Conservation (phyloP, 2,888 invertebrate species). For the Leptura quadrifasciata region DNA sequence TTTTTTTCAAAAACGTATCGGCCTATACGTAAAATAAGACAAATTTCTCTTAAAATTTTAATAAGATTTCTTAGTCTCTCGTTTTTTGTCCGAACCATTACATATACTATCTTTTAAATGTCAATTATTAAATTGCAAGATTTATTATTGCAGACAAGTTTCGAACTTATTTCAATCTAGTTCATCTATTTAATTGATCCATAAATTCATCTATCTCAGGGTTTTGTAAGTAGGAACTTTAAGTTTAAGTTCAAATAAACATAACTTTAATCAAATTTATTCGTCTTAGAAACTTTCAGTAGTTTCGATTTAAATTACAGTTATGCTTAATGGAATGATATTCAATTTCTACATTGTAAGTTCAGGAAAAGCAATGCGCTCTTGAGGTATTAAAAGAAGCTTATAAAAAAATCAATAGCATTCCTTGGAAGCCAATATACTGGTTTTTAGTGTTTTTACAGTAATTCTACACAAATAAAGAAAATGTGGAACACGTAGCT, state of each 20-base stretch:
- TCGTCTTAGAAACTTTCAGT: not conserved
- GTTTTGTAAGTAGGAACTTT: not conserved
- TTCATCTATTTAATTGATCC: not conserved
- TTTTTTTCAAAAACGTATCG: too few species aligned
- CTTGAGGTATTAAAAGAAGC: not conserved
- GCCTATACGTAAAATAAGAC: too few species aligned
- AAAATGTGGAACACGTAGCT: slow-evolving; percentile 12
- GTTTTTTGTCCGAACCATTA: too few species aligned
- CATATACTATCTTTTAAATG: too few species aligned
- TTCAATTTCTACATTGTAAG: not conserved
- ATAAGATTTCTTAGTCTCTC: too few species aligned
- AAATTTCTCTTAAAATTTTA: too few species aligned
- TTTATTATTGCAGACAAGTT: not conserved
- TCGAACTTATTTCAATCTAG: not conserved
- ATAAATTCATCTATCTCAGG: not conserved
- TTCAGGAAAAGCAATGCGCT: not conserved
- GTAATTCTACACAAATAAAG: slow-evolving; percentile 6
- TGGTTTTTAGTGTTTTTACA: not conserved
- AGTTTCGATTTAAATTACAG: not conserved
- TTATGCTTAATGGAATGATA: not conserved
- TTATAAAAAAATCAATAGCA: not conserved
- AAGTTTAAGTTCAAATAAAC: not conserved
- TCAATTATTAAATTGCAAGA: not conserved
- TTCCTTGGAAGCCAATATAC: not conserved
- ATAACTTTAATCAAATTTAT: not conserved